These are phyloP conservation scores for Anas acuta DNA, from an alignment of 2,797 vertebrate genomes.

Conservation along the genomic window DNA sequence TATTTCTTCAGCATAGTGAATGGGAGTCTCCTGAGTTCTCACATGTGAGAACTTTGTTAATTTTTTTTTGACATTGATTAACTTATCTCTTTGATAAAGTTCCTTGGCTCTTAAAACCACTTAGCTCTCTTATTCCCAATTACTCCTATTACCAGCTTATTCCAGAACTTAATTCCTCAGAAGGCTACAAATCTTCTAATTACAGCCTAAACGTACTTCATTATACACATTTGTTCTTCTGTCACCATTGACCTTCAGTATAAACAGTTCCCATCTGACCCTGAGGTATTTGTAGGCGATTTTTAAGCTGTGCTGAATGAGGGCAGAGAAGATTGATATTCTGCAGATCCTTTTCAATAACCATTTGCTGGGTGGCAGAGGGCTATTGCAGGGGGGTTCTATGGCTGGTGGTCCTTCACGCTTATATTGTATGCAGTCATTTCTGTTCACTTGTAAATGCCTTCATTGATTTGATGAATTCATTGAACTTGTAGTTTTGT, in stretches of 20 bases:
- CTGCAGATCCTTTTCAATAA: neutral
- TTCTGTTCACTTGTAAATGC: neutral
- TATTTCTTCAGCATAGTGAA: neutral
- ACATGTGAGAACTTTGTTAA: neutral
- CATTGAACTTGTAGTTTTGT: neutral
- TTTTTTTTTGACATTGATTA: slow-evolving; percentile 14
- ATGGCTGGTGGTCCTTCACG: neutral
- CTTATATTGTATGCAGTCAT: neutral
- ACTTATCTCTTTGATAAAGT: neutral
- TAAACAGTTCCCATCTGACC: neutral
- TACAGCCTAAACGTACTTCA: neutral
- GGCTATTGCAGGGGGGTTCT: accelerated
- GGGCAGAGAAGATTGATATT: neutral
- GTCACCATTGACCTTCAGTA: neutral
- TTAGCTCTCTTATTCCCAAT: neutral
- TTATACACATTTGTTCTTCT: neutral
- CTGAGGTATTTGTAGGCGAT: neutral
- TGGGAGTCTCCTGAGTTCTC: neutral
- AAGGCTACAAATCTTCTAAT: slow-evolving; percentile 23
- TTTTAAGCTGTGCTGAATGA: neutral
- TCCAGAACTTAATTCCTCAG: neutral
- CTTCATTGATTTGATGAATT: neutral
- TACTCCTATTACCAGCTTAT: neutral
- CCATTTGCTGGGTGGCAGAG: neutral
- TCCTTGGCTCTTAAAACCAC: slow-evolving; percentile 9